Conservation (phyloP, 1,140 invertebrate genomes). For the Drepana arcuata region DNA sequence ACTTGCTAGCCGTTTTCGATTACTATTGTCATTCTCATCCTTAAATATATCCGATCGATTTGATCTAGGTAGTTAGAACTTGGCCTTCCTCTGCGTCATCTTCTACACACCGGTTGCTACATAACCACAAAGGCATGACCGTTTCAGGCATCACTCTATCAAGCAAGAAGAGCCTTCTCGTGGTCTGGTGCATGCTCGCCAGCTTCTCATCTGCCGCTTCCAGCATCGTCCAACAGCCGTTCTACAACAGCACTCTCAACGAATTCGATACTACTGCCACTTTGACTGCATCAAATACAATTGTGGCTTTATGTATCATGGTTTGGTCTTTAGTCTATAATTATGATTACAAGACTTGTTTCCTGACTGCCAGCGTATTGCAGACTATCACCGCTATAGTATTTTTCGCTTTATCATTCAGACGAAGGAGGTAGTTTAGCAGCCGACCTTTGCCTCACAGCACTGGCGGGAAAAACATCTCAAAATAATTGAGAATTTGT, state of each 20-base stretch:
- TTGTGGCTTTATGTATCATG: slow-evolving; percentile 44
- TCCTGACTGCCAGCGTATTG: slow-evolving; percentile 46
- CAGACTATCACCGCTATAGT: slow-evolving; percentile 41
- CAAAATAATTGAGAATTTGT: no score
- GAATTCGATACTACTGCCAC: slow-evolving; percentile 61
- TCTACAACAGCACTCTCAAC: slow-evolving; percentile 53
- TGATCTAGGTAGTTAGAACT: no score
- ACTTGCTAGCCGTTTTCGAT: no score
- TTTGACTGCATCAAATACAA: slow-evolving; percentile 43
- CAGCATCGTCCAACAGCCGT: slow-evolving; percentile 45
- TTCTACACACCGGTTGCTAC: no score
- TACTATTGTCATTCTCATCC: no score
- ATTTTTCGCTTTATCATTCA: slow-evolving; percentile 51
- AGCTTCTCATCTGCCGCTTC: slow-evolving; percentile 44
- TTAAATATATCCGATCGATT: no score
- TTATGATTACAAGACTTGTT: slow-evolving; percentile 53
- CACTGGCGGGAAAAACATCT: no score
- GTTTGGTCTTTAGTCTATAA: slow-evolving; percentile 44
- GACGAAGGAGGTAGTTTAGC: slow-evolving; percentile 33
- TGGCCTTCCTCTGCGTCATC: no score
- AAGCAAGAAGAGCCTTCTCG: slow-evolving; percentile 36
- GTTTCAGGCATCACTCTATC: slow-evolving; percentile 48
- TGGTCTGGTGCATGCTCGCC: slow-evolving; percentile 56
- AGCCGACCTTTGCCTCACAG: no score
- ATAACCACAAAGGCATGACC: no score